Percentiles rank a stretch among this genome's conserved stretches.
These are phyloP conservation scores for Huso huso DNA, from an alignment of 2,797 vertebrate species.

Conservation along the genomic window DNA sequence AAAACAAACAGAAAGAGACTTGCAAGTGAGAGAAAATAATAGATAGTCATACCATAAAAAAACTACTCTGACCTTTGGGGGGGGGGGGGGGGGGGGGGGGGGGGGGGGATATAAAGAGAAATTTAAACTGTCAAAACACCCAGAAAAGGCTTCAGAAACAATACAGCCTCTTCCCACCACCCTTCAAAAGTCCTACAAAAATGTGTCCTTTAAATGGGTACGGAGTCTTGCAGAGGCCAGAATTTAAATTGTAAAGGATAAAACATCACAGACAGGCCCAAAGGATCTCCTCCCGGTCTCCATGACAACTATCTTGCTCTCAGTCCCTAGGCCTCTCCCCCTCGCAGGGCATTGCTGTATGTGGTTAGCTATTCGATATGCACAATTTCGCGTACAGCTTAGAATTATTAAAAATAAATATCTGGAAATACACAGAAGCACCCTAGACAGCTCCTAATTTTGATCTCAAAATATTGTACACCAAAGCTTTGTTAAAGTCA, in stretches of 20 bases:
- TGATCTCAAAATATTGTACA: background rate
- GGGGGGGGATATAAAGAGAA: no score
- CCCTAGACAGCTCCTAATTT: background rate
- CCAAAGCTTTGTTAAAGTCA: conserved; percentile 7
- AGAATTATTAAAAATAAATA: conserved; percentile 13
- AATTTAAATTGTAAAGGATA: background rate
- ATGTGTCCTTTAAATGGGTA: background rate
- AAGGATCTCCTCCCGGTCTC: conserved; percentile 1
- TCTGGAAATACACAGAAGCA: conserved; percentile 3
- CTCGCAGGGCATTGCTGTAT: conserved; percentile 35
- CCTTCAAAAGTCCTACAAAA: background rate
- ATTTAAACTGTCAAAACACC: conserved; percentile 7
- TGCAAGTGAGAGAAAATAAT: background rate
- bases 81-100: no score
- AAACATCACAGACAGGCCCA: background rate
- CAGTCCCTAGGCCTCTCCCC: conserved; percentile 5
- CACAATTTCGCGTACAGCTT: background rate
- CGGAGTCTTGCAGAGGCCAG: background rate
- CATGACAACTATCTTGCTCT: background rate
- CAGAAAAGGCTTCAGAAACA: background rate
- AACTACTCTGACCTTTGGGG: no score
- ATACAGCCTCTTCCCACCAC: background rate
- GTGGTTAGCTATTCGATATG: conserved; percentile 35
- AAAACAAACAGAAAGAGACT: conserved; percentile 7
- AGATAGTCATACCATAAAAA: conserved; percentile 3